Base-by-base conservation (phyloP, 2,888 invertebrate genomes). In the Drosophila demipolita region DNA sequence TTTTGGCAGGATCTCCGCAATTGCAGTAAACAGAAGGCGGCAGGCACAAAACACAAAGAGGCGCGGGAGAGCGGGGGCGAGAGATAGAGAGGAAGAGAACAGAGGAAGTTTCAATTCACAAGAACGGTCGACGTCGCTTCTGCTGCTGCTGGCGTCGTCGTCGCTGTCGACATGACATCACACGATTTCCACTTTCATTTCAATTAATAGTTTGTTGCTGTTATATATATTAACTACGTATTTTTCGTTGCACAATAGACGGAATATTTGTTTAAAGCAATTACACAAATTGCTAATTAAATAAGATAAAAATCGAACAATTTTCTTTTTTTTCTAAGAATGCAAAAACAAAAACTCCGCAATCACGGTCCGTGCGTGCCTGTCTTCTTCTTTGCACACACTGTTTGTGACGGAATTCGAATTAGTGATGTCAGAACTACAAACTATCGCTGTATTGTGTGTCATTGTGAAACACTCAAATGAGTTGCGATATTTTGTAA, bases 101-200 rank as follows among this genome's bases (percentile, higher is more conserved):
- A 64, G 78, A 83, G 85, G 88, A 85, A 88, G 81, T 85, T 86
- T 88, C 80, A 85, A 85, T 85, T 88, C 86, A 86, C 82, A 75
- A 75, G 86, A 85, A 83, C 78, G 74, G 71, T 82, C 79, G 79
- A 75, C 79, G 78, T 77, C 81, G 74, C 54, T 60, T 82, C 73
- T 67, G 60, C 52, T 49, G 53, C 48, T 45, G 61, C 42, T 52
- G 53, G 29, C 49, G 57, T 33, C 54, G 59, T 49, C 54, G 66
- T 63, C 49, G 69, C 58, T 42, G 75, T 77, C 73, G 77, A 83
- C 81, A 83, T 83, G 82, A 83, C 82, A 83, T 83, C 82, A 83
- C 82, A 82, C 81, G 69, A 81, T 83, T 83, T 83, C 82, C 80
- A 82, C 80, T 83, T 82, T 83, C 81, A 78, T 82, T 78, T 81